phyloP scores from a whole-genome alignment of 2,113 vertebrate genomes.

The Aptenodytes patagonicus region DNA sequence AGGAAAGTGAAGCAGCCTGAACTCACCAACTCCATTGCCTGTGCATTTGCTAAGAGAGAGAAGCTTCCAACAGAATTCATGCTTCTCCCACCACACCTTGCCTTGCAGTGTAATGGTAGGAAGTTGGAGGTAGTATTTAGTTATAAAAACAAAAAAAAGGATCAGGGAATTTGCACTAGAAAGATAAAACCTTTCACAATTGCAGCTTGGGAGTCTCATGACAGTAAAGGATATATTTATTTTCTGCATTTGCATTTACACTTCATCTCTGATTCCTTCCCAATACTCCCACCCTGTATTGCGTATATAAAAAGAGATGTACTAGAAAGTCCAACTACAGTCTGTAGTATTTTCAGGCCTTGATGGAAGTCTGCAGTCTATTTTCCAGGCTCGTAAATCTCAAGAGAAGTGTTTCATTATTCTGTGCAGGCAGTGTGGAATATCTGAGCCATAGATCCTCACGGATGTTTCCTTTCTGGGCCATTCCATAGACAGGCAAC shows the following conservation, averaged over 20 bases:
- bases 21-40: neutral
- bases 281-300: neutral
- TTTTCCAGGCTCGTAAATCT: conserved; percentile 73
- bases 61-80: neutral
- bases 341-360: conserved; percentile 14
- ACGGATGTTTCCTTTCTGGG: conserved; percentile 59
- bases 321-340: neutral
- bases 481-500: conserved; percentile 56
- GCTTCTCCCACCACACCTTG: neutral
- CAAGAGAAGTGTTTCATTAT: conserved; percentile 79
- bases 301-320: conserved; percentile 13
- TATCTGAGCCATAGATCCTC: conserved; percentile 70
- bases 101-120: neutral
- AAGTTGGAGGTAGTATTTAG: neutral
- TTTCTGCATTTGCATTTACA: neutral
- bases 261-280: neutral
- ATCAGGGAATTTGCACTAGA: neutral
- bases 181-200: neutral
- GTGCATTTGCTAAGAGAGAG: neutral
- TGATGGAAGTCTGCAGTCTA: conserved; percentile 60
- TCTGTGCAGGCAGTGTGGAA: conserved; percentile 57
- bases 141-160: neutral
- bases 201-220: neutral
- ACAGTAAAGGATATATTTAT: neutral
- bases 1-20: neutral